Evolutionary conservation across 2,797 vertebrate species (phyloP).

Genomic region (Mormyrops boulengeri): DNA sequence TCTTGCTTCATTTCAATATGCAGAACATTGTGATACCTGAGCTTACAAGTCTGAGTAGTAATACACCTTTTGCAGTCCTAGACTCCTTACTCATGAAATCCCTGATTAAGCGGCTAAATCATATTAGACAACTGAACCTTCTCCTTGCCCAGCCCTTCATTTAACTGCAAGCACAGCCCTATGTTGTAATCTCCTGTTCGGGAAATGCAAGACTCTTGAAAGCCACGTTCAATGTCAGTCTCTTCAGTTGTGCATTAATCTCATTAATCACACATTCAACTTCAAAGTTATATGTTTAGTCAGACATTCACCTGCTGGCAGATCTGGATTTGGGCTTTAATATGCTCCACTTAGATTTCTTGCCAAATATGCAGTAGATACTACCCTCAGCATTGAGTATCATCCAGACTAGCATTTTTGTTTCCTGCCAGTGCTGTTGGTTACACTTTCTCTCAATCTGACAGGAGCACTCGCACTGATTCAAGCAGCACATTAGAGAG

Average conservation of each 20-base stretch:
- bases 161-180: background rate
- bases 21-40: background rate
- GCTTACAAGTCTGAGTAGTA: background rate
- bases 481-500: background rate
- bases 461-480: background rate
- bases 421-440: background rate
- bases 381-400: background rate
- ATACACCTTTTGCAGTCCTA: background rate
- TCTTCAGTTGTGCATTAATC: background rate
- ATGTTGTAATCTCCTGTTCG: background rate
- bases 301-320: background rate
- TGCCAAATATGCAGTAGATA: background rate
- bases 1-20: background rate
- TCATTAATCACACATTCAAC: background rate
- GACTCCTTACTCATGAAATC: background rate
- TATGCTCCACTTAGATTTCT: background rate
- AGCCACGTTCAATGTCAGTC: background rate
- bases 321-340: background rate
- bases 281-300: background rate
- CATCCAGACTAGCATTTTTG: background rate
- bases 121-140: background rate
- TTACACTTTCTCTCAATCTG: background rate
- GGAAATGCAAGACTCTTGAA: background rate
- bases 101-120: background rate
- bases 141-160: background rate